A percentile compares a stretch with the other conserved stretches of the same genome.
phyloP scores from a whole-genome alignment of 2,797 vertebrate species.

The Pygocentrus nattereri region DNA sequence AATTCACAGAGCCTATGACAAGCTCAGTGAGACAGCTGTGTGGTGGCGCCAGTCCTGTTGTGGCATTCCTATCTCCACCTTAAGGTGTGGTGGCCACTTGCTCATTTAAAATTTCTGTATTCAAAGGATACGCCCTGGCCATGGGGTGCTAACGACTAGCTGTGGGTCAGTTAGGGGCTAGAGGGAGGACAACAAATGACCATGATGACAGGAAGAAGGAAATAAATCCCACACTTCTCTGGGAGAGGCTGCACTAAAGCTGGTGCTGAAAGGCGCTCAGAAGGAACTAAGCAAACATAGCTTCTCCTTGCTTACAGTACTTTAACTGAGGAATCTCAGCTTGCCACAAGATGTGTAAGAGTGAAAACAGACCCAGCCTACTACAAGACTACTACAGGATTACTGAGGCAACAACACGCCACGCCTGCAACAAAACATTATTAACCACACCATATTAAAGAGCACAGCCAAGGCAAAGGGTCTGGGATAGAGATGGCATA shows the following conservation, averaged over 20 bases:
- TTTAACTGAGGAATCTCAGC: constrained; percentile 22
- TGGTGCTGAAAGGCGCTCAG: constrained; percentile 19
- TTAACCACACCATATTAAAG: neutral
- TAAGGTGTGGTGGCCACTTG: constrained; percentile 27
- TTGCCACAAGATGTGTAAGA: constrained; percentile 36
- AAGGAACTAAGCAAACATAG: constrained; percentile 43
- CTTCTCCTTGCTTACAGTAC: constrained; percentile 41
- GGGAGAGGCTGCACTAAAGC: constrained; percentile 22
- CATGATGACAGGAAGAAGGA: constrained; percentile 37
- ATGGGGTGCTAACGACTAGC: constrained; percentile 31
- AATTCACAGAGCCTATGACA: neutral
- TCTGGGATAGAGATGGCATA: neutral
- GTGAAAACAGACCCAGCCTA: neutral
- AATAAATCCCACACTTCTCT: constrained; percentile 35
- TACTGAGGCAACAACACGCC: neutral
- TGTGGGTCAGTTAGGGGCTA: constrained; percentile 8
- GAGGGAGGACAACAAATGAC: constrained; percentile 31
- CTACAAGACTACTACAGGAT: neutral
- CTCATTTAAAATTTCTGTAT: neutral
- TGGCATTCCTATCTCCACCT: neutral
- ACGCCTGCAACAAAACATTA: neutral
- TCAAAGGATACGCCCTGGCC: neutral
- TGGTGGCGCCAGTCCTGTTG: constrained; percentile 11
- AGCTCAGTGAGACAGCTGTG: neutral
- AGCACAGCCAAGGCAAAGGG: neutral